These are phyloP conservation scores for Latrodectus geometricus DNA, from an alignment of 1,140 invertebrate species.

Conservation along the genomic window DNA sequence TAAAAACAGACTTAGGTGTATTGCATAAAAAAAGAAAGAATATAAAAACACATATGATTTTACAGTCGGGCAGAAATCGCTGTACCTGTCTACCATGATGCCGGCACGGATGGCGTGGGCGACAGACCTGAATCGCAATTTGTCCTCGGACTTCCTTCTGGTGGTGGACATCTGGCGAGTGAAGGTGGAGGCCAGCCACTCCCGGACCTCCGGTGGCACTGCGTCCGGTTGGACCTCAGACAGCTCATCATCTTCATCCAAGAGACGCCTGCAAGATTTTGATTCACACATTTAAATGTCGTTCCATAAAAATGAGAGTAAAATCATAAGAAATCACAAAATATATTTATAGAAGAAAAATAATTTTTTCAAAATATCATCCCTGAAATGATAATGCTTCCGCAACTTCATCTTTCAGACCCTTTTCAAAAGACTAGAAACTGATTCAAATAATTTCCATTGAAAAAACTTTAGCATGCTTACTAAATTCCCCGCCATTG, in stretches of 20 bases:
- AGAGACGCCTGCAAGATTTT: constrained; percentile 16
- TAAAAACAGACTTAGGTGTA: no score
- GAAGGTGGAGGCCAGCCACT: constrained; percentile 98
- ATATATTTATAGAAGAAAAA: not conserved
- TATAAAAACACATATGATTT: no score
- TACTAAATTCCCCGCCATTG: no score
- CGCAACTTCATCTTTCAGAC: no score
- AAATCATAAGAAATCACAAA: not conserved
- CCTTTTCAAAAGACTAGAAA: no score
- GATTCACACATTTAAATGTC: not conserved
- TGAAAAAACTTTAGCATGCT: no score
- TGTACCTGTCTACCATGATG: constrained; percentile 91
- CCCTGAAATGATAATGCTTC: not conserved
- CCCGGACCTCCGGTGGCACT: constrained; percentile 92
- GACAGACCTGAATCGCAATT: constrained; percentile 86
- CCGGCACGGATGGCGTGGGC: constrained; percentile 97
- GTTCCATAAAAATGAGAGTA: not conserved
- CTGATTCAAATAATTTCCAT: no score
- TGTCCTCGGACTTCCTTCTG: constrained; percentile 76
- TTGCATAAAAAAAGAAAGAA: no score
- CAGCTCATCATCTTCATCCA: constrained; percentile 84
- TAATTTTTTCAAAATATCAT: not conserved
- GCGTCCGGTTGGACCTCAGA: constrained; percentile 94
- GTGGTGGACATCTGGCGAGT: constrained; percentile 80
- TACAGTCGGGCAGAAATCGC: no score